These are phyloP conservation scores for Mionectes macconnelli DNA, from an alignment of 2,113 vertebrate genomes.

Conservation along the genomic window DNA sequence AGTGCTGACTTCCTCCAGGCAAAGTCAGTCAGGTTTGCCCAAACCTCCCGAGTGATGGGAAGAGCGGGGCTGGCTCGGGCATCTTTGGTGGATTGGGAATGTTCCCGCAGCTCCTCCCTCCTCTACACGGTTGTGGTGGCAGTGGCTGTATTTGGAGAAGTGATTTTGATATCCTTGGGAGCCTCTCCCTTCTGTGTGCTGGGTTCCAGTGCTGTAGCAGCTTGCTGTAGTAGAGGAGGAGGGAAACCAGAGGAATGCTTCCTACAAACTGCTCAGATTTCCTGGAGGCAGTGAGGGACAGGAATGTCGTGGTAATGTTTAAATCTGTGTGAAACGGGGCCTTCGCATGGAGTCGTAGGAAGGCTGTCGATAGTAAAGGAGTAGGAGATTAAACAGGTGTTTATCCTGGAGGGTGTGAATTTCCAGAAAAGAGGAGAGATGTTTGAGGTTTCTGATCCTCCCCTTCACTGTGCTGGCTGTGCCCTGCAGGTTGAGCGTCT, in stretches of 20 bases:
- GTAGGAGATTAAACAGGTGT: neutral
- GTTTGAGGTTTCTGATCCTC: neutral
- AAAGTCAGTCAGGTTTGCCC: constrained; percentile 3
- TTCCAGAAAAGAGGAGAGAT: neutral
- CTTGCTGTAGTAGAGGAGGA: constrained; percentile 4
- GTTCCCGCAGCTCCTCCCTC: neutral
- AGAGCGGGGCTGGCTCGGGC: neutral
- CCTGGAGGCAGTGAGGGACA: constrained; percentile 8
- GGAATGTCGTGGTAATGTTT: neutral
- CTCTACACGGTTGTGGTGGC: neutral
- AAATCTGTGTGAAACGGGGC: neutral
- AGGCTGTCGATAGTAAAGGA: neutral
- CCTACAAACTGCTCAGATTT: constrained; percentile 14
- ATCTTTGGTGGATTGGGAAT: neutral
- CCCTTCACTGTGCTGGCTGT: neutral
- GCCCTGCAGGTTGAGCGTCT: neutral
- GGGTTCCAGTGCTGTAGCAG: neutral
- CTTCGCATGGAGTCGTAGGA: neutral
- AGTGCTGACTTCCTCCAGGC: neutral
- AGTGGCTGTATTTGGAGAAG: neutral
- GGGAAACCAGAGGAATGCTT: neutral
- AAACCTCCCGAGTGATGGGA: neutral
- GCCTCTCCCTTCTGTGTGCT: neutral
- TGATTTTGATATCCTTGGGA: neutral
- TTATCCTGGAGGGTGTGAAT: neutral